Conservation (phyloP, 1,140 invertebrate genomes). For the Solenopsis fugax region DNA sequence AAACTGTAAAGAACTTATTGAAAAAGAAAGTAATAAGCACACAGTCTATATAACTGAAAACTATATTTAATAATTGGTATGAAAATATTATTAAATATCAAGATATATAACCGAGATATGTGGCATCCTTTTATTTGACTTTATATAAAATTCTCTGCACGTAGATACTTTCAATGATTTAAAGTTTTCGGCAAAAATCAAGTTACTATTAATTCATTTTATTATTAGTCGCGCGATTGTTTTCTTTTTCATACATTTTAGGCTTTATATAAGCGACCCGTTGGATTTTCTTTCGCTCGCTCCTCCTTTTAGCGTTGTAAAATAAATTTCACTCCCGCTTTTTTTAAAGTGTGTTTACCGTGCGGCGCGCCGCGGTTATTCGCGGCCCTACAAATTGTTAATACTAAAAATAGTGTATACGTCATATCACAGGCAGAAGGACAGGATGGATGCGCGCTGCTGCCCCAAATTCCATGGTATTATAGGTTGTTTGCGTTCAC, state of each 20-base stretch:
- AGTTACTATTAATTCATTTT: neutral
- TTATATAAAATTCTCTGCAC: neutral
- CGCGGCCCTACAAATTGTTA: constrained; percentile 68
- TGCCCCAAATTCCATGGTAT: constrained; percentile 69
- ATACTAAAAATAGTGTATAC: constrained; percentile 74
- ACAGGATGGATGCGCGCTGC: constrained; percentile 53
- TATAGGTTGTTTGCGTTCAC: constrained; percentile 46
- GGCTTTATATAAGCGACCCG: neutral
- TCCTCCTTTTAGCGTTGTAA: neutral
- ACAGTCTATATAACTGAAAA: too few relatives aligned
- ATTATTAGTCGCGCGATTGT: neutral
- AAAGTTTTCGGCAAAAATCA: neutral
- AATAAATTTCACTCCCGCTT: constrained; percentile 26
- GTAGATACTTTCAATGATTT: neutral
- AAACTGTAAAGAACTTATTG: too few relatives aligned
- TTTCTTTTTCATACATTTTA: constrained; percentile 15
- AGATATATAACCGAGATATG: too few relatives aligned
- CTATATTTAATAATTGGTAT: too few relatives aligned
- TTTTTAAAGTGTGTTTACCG: constrained; percentile 60
- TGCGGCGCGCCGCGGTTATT: constrained; percentile 61
- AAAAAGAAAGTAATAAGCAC: too few relatives aligned
- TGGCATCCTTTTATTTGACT: too few relatives aligned
- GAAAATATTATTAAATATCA: too few relatives aligned
- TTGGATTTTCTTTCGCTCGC: constrained; percentile 12
- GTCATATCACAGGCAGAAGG: constrained; percentile 62